These are phyloP conservation scores for Agrilus cyanescens DNA, from an alignment of 2,888 invertebrate species.

Conservation along the genomic window DNA sequence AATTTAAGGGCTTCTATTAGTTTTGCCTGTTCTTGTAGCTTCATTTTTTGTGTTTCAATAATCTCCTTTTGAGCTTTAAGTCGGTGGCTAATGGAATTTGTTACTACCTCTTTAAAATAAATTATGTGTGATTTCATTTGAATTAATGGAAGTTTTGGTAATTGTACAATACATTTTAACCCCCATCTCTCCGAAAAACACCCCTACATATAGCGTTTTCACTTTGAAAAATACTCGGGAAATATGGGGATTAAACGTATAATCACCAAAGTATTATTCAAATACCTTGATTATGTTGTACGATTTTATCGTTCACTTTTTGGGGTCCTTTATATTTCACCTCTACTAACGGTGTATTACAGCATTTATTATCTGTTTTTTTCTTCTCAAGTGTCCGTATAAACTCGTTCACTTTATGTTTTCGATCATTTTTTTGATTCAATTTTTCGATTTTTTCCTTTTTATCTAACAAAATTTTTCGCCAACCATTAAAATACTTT, in stretches of 20 bases:
- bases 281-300: no score
- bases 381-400: slow-evolving; percentile 13
- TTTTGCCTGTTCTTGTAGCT: slow-evolving; percentile 58
- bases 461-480: slow-evolving; percentile 13
- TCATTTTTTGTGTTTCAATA: slow-evolving; percentile 58
- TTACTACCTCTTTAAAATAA: slow-evolving; percentile 3
- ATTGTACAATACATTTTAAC: no score
- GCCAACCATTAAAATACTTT: slow-evolving; percentile 21
- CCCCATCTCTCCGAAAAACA: no score
- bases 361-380: slow-evolving; percentile 2
- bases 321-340: no score
- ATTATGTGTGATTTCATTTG: neutral
- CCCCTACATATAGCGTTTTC: no score
- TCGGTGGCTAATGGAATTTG: slow-evolving; percentile 27
- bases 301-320: no score
- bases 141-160: no score
- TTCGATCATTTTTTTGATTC: slow-evolving; percentile 12
- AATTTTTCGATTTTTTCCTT: slow-evolving; percentile 11
- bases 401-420: slow-evolving; percentile 24
- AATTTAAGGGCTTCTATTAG: slow-evolving; percentile 62
- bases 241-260: no score
- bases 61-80: slow-evolving; percentile 60
- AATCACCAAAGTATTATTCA: no score
- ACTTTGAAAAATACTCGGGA: no score
- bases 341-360: no score